Conservation (phyloP, 2,113 vertebrate genomes). For the Dermatemys mawii region DNA sequence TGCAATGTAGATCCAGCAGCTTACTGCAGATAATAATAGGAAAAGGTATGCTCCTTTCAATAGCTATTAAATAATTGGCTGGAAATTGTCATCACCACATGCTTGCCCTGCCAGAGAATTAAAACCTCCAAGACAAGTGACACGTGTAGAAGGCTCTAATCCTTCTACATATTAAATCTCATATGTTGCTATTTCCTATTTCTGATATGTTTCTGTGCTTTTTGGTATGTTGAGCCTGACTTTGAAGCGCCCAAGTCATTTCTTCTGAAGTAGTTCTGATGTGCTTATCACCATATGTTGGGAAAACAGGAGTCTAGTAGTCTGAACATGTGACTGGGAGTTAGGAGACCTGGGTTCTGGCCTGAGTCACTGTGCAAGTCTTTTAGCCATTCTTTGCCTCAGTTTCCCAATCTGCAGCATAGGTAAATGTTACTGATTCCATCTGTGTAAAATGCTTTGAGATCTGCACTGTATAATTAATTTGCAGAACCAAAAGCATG, state of each 20-base stretch:
- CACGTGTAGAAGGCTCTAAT: constrained; percentile 18
- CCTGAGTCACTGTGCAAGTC: neutral
- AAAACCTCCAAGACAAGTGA: constrained; percentile 29
- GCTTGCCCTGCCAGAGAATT: neutral
- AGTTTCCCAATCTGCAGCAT: neutral
- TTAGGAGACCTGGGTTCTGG: neutral
- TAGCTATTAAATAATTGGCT: constrained; percentile 11
- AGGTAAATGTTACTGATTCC: no score
- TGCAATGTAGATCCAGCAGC: neutral
- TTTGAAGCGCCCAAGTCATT: neutral
- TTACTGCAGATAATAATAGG: neutral
- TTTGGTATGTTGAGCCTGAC: constrained; percentile 22
- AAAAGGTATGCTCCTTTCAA: constrained; percentile 8
- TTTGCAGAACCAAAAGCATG: neutral
- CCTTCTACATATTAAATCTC: neutral
- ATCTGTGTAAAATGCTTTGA: neutral
- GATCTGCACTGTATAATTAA: neutral
- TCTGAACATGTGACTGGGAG: neutral
- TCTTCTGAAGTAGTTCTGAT: neutral
- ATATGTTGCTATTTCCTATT: neutral
- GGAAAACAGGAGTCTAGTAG: neutral
- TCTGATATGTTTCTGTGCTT: constrained; percentile 1
- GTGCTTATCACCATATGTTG: neutral
- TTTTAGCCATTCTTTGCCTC: neutral
- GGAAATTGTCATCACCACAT: neutral